A percentile compares a stretch with the other conserved stretches of the same genome.
phyloP scores from a whole-genome alignment of 1,140 invertebrate species.

The Eupristina koningsbergeri region DNA sequence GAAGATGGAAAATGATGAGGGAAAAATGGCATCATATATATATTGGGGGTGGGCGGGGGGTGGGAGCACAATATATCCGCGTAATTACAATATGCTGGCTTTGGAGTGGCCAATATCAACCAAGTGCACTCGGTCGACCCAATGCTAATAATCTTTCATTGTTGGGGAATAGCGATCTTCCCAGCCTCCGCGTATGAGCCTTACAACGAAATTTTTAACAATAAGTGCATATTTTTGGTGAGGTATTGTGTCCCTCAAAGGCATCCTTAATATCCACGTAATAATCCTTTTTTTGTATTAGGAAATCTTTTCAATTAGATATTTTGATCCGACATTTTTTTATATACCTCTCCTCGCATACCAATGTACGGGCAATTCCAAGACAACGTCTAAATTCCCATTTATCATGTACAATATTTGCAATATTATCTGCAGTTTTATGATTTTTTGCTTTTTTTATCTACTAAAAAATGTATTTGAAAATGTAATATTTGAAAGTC shows the following conservation, averaged over 20 bases:
- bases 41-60: constrained; percentile 52
- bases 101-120: constrained; percentile 49
- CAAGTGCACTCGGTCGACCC: constrained; percentile 42
- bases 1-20: constrained; percentile 37
- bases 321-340: not conserved
- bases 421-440: too few species aligned
- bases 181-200: not conserved
- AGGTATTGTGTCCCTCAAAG: not conserved
- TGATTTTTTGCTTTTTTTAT: too few species aligned
- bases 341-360: too few species aligned
- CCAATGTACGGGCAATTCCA: too few species aligned
- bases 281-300: not conserved
- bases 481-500: too few species aligned
- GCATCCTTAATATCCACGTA: not conserved
- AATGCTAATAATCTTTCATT: constrained; percentile 51
- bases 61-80: constrained; percentile 62
- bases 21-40: constrained; percentile 41
- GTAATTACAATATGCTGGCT: constrained; percentile 68
- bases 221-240: constrained; percentile 2
- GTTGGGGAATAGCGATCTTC: constrained; percentile 43
- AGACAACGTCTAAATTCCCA: too few species aligned
- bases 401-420: too few species aligned
- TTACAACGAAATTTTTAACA: constrained; percentile 31
- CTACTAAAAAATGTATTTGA: too few species aligned
- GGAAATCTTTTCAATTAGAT: not conserved